Evolutionary conservation across 2,113 vertebrate genomes (phyloP).

Genomic region (Lepus americanus): DNA sequence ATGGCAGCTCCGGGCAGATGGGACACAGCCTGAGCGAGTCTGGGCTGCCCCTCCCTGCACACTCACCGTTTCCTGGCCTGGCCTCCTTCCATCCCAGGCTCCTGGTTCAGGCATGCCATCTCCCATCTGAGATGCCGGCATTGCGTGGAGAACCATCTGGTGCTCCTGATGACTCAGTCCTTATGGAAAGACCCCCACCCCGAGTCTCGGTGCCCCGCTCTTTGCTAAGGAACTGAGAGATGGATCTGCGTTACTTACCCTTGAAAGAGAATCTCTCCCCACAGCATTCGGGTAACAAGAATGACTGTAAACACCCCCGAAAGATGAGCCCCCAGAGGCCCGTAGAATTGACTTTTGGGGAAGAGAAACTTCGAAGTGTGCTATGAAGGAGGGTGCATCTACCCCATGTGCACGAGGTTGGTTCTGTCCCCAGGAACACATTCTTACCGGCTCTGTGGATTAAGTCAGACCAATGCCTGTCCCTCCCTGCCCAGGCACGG

Average conservation of each 20-base stretch:
- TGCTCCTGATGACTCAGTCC: not conserved
- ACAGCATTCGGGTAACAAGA: not conserved
- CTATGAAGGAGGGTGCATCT: not conserved
- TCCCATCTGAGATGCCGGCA: not conserved
- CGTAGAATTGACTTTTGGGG: not conserved
- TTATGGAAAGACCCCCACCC: not conserved
- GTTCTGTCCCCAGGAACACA: not conserved
- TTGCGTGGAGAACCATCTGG: not conserved
- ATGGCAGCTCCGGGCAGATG: not conserved
- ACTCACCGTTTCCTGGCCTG: not conserved
- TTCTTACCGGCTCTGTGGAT: not conserved
- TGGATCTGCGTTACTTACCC: not conserved
- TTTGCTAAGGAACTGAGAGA: not conserved
- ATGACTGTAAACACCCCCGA: not conserved
- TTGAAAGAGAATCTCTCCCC: not conserved
- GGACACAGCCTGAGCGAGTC: not conserved
- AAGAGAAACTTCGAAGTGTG: not conserved
- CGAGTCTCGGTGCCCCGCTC: not conserved
- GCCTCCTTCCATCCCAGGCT: not conserved
- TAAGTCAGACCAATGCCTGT: not conserved
- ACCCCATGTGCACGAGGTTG: too few relatives aligned
- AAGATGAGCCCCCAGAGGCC: not conserved
- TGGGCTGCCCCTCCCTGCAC: not conserved
- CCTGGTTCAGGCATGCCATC: not conserved
- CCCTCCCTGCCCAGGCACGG: not conserved